Conservation (phyloP, 2,888 invertebrate genomes). For the Ichneumon xanthorius region DNA sequence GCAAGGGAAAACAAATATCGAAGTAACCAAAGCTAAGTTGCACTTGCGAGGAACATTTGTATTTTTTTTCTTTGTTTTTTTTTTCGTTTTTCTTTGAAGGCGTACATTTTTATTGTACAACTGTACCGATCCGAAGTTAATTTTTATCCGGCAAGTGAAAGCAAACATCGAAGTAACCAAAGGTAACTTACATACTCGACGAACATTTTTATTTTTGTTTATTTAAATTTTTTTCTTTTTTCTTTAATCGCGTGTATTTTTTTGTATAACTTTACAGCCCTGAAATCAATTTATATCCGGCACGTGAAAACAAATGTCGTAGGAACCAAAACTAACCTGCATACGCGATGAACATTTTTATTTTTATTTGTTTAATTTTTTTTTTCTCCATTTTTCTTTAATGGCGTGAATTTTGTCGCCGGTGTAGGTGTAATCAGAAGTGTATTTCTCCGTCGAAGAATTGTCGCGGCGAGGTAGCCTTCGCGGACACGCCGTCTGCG, state of each 20-base stretch:
- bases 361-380: background rate
- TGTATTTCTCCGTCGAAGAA: background rate
- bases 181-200: background rate
- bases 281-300: background rate
- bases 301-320: background rate
- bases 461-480: background rate
- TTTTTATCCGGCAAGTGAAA: background rate
- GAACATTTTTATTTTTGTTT: background rate
- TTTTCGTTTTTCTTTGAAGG: background rate
- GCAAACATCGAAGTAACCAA: background rate
- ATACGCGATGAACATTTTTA: background rate
- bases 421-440: conserved; percentile 23
- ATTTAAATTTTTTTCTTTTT: background rate
- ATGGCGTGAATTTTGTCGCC: background rate
- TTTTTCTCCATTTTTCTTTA: background rate
- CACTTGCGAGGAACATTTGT: background rate
- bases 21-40: background rate
- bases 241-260: background rate
- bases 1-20: background rate
- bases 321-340: background rate
- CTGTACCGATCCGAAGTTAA: background rate
- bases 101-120: background rate
- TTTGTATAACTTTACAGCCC: background rate
- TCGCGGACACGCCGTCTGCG: conserved; percentile 33
- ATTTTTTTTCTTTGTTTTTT: background rate